Percentiles rank a stretch among this genome's conserved stretches.
These are phyloP conservation scores for Otus sunia DNA, from an alignment of 2,113 vertebrate species.

Conservation along the genomic window DNA sequence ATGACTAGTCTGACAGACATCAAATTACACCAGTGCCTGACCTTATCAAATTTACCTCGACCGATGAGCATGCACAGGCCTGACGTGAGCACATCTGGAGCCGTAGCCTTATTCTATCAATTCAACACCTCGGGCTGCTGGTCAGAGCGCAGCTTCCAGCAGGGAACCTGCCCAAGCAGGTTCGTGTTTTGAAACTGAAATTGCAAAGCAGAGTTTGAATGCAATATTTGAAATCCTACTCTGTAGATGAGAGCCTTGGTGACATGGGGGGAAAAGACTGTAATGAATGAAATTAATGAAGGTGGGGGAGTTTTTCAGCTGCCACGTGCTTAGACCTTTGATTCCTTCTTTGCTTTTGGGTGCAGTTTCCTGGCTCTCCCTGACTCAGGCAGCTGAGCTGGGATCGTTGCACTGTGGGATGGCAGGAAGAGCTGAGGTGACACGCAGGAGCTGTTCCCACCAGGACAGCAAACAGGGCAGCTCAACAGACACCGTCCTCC, in stretches of 20 bases:
- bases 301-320: not conserved
- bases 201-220: not conserved
- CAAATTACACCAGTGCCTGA: not conserved
- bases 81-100: not conserved
- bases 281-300: not conserved
- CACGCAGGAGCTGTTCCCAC: not conserved
- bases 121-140: not conserved
- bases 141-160: not conserved
- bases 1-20: not conserved
- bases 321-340: not conserved
- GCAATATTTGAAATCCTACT: not conserved
- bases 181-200: not conserved
- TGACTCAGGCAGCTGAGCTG: rapidly evolving
- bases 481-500: rapidly evolving
- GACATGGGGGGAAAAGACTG: not conserved
- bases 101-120: not conserved
- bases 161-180: not conserved
- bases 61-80: not conserved
- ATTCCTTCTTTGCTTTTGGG: not conserved
- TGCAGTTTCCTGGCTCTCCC: not conserved
- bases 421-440: not conserved
- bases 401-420: not conserved
- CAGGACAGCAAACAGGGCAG: not conserved
- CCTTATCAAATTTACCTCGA: not conserved
- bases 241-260: not conserved